A percentile compares a stretch with the other conserved stretches of the same genome.
phyloP scores from a whole-genome alignment of 2,888 invertebrate species.

The Hydraecia micacea region DNA sequence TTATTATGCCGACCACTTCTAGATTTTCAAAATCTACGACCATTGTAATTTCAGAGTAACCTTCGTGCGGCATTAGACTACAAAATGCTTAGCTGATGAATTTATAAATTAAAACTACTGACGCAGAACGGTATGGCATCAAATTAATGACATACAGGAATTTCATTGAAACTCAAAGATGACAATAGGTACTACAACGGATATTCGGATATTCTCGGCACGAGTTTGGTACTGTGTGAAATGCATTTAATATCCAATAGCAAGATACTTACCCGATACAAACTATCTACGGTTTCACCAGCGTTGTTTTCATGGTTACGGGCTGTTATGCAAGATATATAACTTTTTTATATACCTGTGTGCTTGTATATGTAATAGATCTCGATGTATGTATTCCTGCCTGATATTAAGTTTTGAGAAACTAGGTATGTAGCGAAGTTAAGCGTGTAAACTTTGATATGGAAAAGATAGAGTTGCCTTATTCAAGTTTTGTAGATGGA shows the following conservation, averaged over 20 bases:
- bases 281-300: slow-evolving; percentile 17
- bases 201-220: slow-evolving; percentile 12
- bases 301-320: slow-evolving; percentile 38
- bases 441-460: slow-evolving; percentile 17
- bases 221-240: slow-evolving; percentile 25
- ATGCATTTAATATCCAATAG: slow-evolving; percentile 24
- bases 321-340: slow-evolving; percentile 13
- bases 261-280: slow-evolving; percentile 14
- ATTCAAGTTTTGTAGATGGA: slow-evolving; percentile 11
- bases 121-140: neutral
- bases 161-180: slow-evolving; percentile 20
- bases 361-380: neutral
- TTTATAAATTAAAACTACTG: neutral
- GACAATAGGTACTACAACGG: too few species aligned
- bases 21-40: neutral
- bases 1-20: neutral
- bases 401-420: slow-evolving; percentile 13
- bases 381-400: neutral
- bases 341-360: slow-evolving; percentile 8
- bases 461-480: neutral
- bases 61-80: neutral
- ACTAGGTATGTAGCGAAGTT: neutral
- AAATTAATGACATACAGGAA: slow-evolving; percentile 14
- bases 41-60: neutral
- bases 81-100: neutral